phyloP scores from a whole-genome alignment of 2,797 vertebrate species.

The Notamacropus eugenii region DNA sequence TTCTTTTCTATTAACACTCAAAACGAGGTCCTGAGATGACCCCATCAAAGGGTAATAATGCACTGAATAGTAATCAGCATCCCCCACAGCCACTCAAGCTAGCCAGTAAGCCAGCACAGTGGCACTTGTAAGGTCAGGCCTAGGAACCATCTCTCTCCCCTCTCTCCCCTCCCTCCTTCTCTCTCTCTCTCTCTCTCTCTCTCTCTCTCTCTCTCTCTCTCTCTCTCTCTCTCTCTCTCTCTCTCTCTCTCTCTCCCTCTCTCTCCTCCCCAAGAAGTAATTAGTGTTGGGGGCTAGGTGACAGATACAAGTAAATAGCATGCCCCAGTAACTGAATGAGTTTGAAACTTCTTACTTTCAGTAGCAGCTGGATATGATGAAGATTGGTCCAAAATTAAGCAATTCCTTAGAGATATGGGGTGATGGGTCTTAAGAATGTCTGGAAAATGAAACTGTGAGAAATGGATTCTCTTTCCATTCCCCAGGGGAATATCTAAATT shows the following conservation, averaged over 20 bases:
- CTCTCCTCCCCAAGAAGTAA: slow-evolving; percentile 53
- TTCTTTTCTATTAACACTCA: background rate
- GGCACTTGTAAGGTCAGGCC: slow-evolving; percentile 52
- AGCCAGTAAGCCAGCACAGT: slow-evolving; percentile 46
- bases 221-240: background rate
- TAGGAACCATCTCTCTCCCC: background rate
- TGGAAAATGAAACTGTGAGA: slow-evolving; percentile 16
- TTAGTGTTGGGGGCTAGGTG: slow-evolving; percentile 34
- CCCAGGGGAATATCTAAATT: background rate
- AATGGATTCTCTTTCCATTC: slow-evolving; percentile 34
- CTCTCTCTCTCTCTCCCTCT: background rate
- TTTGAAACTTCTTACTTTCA: slow-evolving; percentile 52
- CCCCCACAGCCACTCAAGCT: background rate
- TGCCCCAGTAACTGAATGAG: slow-evolving; percentile 60
- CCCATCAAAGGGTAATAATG: background rate
- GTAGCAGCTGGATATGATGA: slow-evolving; percentile 24
- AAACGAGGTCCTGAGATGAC: background rate
- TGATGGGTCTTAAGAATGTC: background rate
- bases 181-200: slow-evolving; percentile 2
- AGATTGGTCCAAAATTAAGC: slow-evolving; percentile 61
- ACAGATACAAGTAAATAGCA: slow-evolving; percentile 48
- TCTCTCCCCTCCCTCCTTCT: background rate
- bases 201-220: background rate
- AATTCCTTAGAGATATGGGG: background rate
- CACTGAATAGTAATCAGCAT: background rate